Evolutionary conservation across 2,888 invertebrate species (phyloP).

Genomic region (Erebia palarica): DNA sequence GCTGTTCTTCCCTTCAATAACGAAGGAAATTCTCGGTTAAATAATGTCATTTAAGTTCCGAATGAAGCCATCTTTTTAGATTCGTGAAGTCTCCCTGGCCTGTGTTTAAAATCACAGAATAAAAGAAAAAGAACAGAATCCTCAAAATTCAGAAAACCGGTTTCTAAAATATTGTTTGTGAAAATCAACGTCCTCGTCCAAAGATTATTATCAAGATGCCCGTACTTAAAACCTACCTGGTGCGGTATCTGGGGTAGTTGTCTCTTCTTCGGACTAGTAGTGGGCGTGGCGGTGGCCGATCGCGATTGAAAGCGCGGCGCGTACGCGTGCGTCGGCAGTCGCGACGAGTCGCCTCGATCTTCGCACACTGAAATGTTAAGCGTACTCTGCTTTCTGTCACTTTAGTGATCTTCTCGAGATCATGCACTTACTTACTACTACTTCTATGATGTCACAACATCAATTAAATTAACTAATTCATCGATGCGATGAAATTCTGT

Average conservation of each 20-base stretch:
- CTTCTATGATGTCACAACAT: constrained; percentile 20
- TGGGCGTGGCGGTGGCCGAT: constrained; percentile 95
- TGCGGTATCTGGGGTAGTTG: constrained; percentile 97
- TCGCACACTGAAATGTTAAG: constrained; percentile 40
- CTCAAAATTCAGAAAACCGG: too few relatives aligned
- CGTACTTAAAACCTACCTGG: constrained; percentile 55
- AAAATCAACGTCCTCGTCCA: too few relatives aligned
- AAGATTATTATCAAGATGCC: not conserved
- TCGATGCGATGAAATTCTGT: not conserved
- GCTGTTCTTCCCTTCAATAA: not conserved
- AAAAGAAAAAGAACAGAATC: too few relatives aligned
- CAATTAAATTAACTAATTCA: not conserved
- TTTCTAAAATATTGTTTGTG: too few relatives aligned
- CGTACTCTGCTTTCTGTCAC: constrained; percentile 38
- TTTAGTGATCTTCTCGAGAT: constrained; percentile 27
- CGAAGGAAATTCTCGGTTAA: too few relatives aligned
- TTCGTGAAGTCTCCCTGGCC: too few relatives aligned
- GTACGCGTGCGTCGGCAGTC: constrained; percentile 81
- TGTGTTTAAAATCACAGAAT: too few relatives aligned
- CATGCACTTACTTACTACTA: not conserved
- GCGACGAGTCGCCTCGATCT: constrained; percentile 62
- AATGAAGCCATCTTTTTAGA: too few relatives aligned
- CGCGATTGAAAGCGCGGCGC: constrained; percentile 90
- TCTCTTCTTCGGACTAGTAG: constrained; percentile 97
- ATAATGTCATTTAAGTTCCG: too few relatives aligned